Evolutionary conservation across 1,140 invertebrate species (phyloP), one percentile per base, ranked within the genome.

Genomic region (Medauroidea extradentata): DNA sequence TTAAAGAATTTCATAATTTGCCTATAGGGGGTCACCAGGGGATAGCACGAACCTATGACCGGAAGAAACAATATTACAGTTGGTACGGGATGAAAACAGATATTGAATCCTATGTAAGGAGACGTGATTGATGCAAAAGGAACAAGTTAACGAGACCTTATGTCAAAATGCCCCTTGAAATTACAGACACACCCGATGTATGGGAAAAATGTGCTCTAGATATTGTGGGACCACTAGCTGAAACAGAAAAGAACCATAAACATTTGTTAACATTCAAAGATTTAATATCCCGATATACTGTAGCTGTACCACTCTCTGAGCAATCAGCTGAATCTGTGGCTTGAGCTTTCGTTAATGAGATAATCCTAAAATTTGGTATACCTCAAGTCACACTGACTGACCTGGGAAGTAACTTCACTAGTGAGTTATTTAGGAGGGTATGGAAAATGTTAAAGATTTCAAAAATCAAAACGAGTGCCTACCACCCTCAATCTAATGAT

Each of bases 401-500:
- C 4, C 56, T 42, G 23, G 46, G 46, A 9, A 53, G 43, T 5
- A 57, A 52, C 18, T 57, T 51, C 21, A n/a, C 38, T 0, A 50
- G 44, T 16, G 23, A 65, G 54, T 29, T 68, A 23, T 61, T 67
- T 24, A 67, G 61, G 57, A 64, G 59, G 3, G 27, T 70, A 38
- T 64, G 64, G 38, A 65, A 65, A 56, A 13, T 64, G 25, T 62
- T 67, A 23, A 54, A 69, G 57, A 68, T 60, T 61, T 68, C 65
- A 53, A 62, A 69, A 44, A 55, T 73, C n/a, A 55, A 63, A 19
- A 68, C 69, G 1, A 67, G 65, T 7, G 59, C 68, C 16, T 69
- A 68, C 55, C 67, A 68, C 50, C 71, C 71, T 43, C 66, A 73
- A 63, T 65, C 60, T 16, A 73, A 74, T 49, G 71, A 67, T 8